These are phyloP conservation scores for Steinernema scapterisci DNA, from an alignment of 2,888 invertebrate genomes.

Conservation along the genomic window DNA sequence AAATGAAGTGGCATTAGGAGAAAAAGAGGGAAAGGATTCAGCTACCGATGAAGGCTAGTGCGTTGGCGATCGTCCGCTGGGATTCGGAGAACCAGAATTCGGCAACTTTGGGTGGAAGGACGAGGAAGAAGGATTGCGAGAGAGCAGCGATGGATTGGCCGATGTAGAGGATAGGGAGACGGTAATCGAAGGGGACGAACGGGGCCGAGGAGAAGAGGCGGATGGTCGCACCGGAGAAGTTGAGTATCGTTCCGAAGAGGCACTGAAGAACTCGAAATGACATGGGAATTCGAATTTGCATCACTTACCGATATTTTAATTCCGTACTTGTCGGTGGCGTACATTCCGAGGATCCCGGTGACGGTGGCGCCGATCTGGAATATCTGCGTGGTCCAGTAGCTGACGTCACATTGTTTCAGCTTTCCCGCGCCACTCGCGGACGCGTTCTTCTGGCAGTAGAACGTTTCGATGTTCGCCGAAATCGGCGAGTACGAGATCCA, in stretches of 20 bases:
- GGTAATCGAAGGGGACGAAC: neutral
- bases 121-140: constrained; percentile 63
- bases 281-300: neutral
- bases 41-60: constrained; percentile 59
- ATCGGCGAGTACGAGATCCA: constrained; percentile 60
- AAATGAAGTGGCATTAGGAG: constrained; percentile 28
- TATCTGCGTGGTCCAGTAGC: constrained; percentile 56
- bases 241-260: constrained; percentile 41
- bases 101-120: constrained; percentile 60
- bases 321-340: constrained; percentile 66
- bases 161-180: constrained; percentile 24
- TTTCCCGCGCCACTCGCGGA: neutral
- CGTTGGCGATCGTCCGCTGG: constrained; percentile 64
- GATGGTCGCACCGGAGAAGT: constrained; percentile 40
- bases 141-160: constrained; percentile 60
- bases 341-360: constrained; percentile 62
- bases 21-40: too few species aligned
- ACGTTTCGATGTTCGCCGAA: constrained; percentile 47
- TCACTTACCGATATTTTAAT: constrained; percentile 53
- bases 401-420: constrained; percentile 44
- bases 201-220: neutral
- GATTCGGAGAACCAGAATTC: constrained; percentile 64
- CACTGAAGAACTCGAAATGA: constrained; percentile 38
- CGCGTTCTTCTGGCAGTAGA: constrained; percentile 47
- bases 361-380: constrained; percentile 61